phyloP scores from a whole-genome alignment of 2,888 invertebrate species.

The Erpobdella octoculata region DNA sequence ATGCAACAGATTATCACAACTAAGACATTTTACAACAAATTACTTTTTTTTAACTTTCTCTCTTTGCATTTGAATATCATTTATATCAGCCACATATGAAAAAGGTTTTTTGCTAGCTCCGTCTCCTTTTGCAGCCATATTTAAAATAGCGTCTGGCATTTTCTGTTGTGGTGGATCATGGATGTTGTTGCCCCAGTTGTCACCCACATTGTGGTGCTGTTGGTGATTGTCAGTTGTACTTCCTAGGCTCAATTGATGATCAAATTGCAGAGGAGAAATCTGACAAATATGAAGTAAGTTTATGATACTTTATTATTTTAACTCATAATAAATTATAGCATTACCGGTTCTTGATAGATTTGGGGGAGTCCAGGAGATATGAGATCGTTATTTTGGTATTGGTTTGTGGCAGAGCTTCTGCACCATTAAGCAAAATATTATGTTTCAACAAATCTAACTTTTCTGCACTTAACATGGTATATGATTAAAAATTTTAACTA shows the following conservation, averaged over 20 bases:
- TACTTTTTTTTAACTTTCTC: conserved; percentile 38
- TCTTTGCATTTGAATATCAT: conserved; percentile 37
- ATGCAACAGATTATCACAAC: too few species aligned
- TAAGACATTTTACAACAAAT: background rate
- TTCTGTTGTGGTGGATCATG: conserved; percentile 30
- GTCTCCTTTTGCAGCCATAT: conserved; percentile 39
- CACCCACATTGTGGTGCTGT: background rate
- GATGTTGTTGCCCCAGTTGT: conserved; percentile 2
- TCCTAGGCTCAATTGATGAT: background rate
- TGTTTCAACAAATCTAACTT: too few species aligned
- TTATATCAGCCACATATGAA: conserved; percentile 38
- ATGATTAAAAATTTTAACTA: too few species aligned
- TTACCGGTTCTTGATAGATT: too few species aligned
- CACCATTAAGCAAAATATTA: too few species aligned
- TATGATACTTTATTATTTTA: too few species aligned
- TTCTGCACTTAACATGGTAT: too few species aligned
- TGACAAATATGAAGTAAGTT: too few species aligned
- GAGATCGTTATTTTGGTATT: too few species aligned
- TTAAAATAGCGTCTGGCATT: conserved; percentile 39
- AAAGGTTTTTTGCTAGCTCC: conserved; percentile 38
- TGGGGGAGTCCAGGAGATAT: too few species aligned
- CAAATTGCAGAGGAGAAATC: conserved; percentile 2
- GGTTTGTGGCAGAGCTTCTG: too few species aligned
- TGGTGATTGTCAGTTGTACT: background rate
- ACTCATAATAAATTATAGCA: too few species aligned